Conservation (phyloP, 30 jellyfish, hydroid and myxozoan species). For the Aurelia aurita complex sp. Pacific region DNA sequence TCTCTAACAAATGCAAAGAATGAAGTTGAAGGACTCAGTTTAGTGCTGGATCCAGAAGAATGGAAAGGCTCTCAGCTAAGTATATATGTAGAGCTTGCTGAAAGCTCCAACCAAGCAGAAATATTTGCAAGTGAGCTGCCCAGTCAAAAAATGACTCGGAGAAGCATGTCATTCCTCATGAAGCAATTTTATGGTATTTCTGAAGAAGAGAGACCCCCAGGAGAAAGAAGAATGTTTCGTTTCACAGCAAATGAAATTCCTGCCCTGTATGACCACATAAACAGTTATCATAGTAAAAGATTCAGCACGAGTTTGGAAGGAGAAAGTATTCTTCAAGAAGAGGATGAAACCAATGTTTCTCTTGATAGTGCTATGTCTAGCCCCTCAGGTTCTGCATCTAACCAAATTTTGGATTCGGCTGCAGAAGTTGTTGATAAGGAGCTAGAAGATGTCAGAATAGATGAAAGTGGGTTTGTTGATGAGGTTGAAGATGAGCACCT, state of each 20-base stretch:
- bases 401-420: not conserved
- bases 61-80: not conserved
- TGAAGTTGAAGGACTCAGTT: not conserved
- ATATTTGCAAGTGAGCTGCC: constrained; percentile 21
- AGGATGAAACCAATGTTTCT: not conserved
- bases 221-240: not conserved
- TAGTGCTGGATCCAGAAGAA: not conserved
- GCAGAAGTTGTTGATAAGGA: too few relatives aligned
- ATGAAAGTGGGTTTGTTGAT: not conserved
- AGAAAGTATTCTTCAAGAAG: not conserved
- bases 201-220: not conserved
- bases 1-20: not conserved
- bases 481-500: not conserved
- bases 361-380: not conserved
- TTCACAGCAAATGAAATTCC: constrained; percentile 59
- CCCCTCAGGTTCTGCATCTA: not conserved
- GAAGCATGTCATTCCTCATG: not conserved
- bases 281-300: constrained; percentile 15
- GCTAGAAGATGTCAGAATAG: not conserved
- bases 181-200: constrained; percentile 5
- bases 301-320: not conserved
- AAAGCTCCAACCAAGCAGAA: not conserved
- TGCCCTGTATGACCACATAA: constrained; percentile 35
- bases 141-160: not conserved
- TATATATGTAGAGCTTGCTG: constrained; percentile 27